Percentiles rank a stretch among this genome's conserved stretches.
phyloP scores from a whole-genome alignment of 2,797 vertebrate genomes.

The Falco columbarius region DNA sequence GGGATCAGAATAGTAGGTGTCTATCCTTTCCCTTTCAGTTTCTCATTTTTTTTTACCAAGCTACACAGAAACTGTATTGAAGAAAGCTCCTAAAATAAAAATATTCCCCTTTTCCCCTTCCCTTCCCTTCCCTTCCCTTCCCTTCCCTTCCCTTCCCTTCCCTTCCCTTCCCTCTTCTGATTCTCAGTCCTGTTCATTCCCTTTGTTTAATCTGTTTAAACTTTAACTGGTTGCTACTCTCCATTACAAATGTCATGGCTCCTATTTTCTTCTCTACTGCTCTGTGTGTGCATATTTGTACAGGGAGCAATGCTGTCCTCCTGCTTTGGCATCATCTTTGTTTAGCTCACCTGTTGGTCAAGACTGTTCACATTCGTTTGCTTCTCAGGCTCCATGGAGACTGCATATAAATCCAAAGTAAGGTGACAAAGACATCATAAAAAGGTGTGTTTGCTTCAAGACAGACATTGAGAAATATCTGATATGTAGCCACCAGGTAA shows the following conservation, averaged over 20 bases:
- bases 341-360: conserved; percentile 22
- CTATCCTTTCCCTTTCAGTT: background rate
- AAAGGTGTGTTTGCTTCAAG: conserved; percentile 59
- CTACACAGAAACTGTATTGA: background rate
- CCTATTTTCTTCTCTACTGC: background rate
- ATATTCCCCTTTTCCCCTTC: background rate
- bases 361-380: conserved; percentile 31
- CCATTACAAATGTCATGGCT: background rate
- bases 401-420: conserved; percentile 8
- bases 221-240: conserved; percentile 1
- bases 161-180: background rate
- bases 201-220: conserved; percentile 41
- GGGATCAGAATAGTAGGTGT: background rate
- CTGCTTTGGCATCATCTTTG: conserved; percentile 11
- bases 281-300: conserved; percentile 2
- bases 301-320: conserved; percentile 34
- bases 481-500: conserved; percentile 40
- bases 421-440: conserved; percentile 51
- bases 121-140: background rate
- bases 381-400: conserved; percentile 57
- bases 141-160: too few relatives aligned
- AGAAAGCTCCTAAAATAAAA: background rate
- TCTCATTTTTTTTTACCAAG: background rate
- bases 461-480: conserved; percentile 55
- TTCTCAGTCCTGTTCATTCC: background rate